phyloP scores from a whole-genome alignment of 2,888 invertebrate species.

The Nomada goodeniana region DNA sequence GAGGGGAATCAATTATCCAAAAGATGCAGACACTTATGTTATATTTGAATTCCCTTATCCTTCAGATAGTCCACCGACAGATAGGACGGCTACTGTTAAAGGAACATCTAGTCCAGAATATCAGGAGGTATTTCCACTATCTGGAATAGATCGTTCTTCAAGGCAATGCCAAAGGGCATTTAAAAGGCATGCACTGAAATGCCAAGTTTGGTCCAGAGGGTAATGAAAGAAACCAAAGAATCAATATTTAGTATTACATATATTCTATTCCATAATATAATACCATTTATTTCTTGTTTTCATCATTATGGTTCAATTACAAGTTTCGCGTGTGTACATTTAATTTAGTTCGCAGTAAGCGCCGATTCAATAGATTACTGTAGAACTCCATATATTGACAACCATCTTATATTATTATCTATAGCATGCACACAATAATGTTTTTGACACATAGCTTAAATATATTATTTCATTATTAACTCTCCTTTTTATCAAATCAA shows the following conservation, averaged over 20 bases:
- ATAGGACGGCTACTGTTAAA: slow-evolving; percentile 91
- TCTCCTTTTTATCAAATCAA: slow-evolving; percentile 27
- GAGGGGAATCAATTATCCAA: slow-evolving; percentile 94
- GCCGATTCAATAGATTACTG: not conserved
- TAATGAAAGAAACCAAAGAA: slow-evolving; percentile 83
- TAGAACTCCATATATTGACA: not conserved
- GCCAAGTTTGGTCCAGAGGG: slow-evolving; percentile 97
- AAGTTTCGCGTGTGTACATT: not conserved
- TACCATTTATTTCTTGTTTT: not conserved
- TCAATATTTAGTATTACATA: slow-evolving; percentile 25
- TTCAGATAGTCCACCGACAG: slow-evolving; percentile 90
- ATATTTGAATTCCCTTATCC: slow-evolving; percentile 97
- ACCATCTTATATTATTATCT: not conserved
- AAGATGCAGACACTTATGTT: slow-evolving; percentile 96
- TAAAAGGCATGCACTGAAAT: slow-evolving; percentile 94
- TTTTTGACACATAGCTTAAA: not conserved
- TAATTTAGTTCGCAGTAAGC: not conserved
- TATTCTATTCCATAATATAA: not conserved
- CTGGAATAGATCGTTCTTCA: slow-evolving; percentile 91
- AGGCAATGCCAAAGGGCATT: slow-evolving; percentile 94
- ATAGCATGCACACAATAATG: not conserved
- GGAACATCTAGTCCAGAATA: slow-evolving; percentile 96
- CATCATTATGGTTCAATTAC: not conserved
- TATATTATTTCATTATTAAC: not conserved
- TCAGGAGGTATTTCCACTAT: slow-evolving; percentile 89